Evolutionary conservation across 2,888 invertebrate genomes (phyloP).

Genomic region (Nomada flava): DNA sequence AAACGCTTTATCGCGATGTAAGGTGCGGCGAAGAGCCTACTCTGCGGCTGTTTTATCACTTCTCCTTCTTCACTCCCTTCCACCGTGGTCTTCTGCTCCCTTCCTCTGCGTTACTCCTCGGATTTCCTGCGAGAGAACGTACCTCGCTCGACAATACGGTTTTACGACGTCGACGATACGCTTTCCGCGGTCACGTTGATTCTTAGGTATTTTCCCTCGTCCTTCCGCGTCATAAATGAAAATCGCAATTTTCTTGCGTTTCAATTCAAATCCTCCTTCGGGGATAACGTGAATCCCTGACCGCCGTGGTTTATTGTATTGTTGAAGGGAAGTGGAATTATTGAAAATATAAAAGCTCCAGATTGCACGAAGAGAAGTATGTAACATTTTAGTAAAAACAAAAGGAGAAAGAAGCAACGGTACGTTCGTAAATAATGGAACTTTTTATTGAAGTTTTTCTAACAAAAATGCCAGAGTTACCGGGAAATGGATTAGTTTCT

Average conservation of each 20-base stretch:
- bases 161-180: conserved; percentile 62
- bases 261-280: conserved; percentile 11
- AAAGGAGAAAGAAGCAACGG: background rate
- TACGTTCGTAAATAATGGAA: no score
- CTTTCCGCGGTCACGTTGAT: conserved; percentile 33
- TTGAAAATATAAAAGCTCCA: no score
- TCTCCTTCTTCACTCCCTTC: conserved; percentile 10
- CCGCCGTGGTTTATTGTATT: background rate
- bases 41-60: conserved; percentile 59
- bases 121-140: conserved; percentile 41
- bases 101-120: background rate
- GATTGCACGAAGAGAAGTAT: no score
- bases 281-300: background rate
- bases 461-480: no score
- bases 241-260: conserved; percentile 19
- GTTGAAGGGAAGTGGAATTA: background rate
- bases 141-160: conserved; percentile 40
- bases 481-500: no score
- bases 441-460: no score
- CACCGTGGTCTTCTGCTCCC: background rate
- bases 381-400: background rate
- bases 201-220: background rate
- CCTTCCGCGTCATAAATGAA: conserved; percentile 31
- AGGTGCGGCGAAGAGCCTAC: conserved; percentile 61
- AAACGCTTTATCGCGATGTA: conserved; percentile 67